Evolutionary conservation across 2,797 vertebrate genomes (phyloP), one percentile per base, ranked within the genome.

Genomic region (Threskiornis aethiopicus): DNA sequence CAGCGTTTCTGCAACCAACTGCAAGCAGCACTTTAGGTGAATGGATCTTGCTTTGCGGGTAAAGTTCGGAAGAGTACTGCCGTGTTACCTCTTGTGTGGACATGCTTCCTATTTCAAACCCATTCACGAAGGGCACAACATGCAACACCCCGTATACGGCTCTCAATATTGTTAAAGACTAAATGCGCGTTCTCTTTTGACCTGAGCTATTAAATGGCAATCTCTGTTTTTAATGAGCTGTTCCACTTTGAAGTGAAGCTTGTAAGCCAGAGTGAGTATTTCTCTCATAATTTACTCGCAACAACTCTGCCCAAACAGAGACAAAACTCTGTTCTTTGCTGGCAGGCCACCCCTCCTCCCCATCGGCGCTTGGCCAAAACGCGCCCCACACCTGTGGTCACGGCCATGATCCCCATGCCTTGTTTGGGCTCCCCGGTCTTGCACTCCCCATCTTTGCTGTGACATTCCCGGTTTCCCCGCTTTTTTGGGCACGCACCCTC

Each of bases 401-500:
- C 19, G 16, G 49, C 46, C 65, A 16, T 0, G 10, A 41, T 10
- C 11, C 33, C 5, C 3, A 9, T 0, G 67, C 61, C 12, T 17
- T 5, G 16, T 10, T 17, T 14, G 37, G n/a, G 6, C n/a, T 26
- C 37, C 18, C 42, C 3, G 3, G 17, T 8, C 29, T 20, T 1
- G 15, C 3, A 11, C 37, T 44, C 41, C 49, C 33, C 10, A 35
- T 10, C 39, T 24, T 8, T 3, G 10, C 57, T 5, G 8, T 3
- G 25, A 20, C 62, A 66, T 14, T 31, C 61, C 42, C 42, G 1
- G 28, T 18, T 37, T 41, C 49, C n/a, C 49, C 2, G 6, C 13
- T 15, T 20, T 24, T 67, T 17, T 6, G 6, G 8, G 3, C 35
- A 6, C 0, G 3, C 0, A 0, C 9, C 4, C 9, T 3, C 7